Conservation (phyloP, 2,113 vertebrate genomes). For the Anguilla rostrata region DNA sequence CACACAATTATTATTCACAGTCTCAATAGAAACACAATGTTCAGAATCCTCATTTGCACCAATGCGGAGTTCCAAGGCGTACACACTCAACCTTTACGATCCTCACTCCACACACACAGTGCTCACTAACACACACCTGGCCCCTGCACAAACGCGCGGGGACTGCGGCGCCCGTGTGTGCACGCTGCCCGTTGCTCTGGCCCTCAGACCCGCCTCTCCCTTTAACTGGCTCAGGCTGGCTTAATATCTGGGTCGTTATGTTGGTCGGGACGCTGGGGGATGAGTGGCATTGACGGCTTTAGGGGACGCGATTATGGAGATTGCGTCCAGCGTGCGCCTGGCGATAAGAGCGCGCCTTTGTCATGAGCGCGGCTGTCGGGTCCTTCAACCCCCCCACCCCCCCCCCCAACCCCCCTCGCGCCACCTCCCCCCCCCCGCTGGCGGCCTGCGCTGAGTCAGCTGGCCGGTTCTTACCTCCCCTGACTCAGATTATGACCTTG, state of each 20-base stretch:
- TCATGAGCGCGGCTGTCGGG: constrained; percentile 67
- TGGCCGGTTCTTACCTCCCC: constrained; percentile 64
- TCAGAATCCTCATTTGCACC: too few species aligned
- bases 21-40: too few species aligned
- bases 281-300: constrained; percentile 59
- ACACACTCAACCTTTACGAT: neutral
- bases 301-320: constrained; percentile 64
- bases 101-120: neutral
- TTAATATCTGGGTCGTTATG: constrained; percentile 57
- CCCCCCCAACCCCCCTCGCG: constrained; percentile 49
- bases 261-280: constrained; percentile 37
- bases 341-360: constrained; percentile 62
- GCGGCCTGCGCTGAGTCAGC: constrained; percentile 78
- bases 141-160: neutral
- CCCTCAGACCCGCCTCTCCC: neutral
- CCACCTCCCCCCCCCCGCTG: constrained; percentile 41
- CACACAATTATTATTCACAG: neutral
- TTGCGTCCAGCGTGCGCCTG: constrained; percentile 56
- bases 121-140: neutral
- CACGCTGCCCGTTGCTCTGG: neutral
- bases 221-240: constrained; percentile 27
- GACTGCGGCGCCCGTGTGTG: too few species aligned
- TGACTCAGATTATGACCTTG: constrained; percentile 72
- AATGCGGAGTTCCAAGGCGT: too few species aligned
- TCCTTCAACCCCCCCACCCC: constrained; percentile 32